Conservation (phyloP, 2,113 vertebrate species). For the Merops nubicus region DNA sequence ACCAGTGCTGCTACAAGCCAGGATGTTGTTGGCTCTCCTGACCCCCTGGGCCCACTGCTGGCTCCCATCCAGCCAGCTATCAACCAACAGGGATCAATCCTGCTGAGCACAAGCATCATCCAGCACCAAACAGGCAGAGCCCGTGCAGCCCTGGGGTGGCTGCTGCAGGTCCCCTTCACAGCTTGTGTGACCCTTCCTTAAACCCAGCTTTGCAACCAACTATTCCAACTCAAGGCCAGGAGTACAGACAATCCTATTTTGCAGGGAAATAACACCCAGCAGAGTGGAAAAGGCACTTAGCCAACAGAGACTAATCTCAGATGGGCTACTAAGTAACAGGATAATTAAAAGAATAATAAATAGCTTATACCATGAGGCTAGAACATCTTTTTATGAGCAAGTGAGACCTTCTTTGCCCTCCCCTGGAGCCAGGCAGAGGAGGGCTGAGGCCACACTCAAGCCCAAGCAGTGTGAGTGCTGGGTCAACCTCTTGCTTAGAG, state of each 20-base stretch:
- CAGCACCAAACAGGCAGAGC: neutral
- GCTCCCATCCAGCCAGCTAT: no score
- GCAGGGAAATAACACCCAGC: neutral
- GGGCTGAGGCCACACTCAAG: neutral
- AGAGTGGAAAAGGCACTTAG: neutral
- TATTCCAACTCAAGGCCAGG: neutral
- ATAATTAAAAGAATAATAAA: neutral
- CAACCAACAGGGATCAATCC: neutral
- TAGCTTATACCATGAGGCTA: neutral
- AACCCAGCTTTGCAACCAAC: neutral
- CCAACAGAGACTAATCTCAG: neutral
- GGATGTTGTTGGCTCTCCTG: no score
- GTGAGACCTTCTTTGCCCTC: neutral
- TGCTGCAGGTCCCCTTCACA: fast-evolving
- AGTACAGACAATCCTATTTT: neutral
- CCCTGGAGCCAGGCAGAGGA: neutral
- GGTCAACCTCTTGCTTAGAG: neutral
- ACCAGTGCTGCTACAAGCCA: no score
- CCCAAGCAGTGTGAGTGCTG: neutral
- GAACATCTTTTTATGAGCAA: neutral
- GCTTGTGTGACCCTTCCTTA: neutral
- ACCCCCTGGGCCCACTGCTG: no score
- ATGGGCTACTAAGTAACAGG: neutral
- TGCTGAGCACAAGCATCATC: neutral
- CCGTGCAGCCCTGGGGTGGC: no score